Conservation (phyloP, 2,113 vertebrate genomes). For the Geococcyx californianus region DNA sequence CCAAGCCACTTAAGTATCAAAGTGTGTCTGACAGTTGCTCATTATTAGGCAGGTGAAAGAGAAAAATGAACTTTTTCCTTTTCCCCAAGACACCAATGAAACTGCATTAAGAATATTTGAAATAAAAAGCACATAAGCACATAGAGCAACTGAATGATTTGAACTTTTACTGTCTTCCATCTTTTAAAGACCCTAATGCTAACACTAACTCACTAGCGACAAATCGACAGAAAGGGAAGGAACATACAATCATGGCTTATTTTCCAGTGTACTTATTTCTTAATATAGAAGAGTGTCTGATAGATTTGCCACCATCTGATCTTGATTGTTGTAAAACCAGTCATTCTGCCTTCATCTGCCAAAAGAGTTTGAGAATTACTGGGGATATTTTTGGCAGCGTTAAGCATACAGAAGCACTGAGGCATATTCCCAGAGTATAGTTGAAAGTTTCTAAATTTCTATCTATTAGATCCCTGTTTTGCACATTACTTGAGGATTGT, state of each 20-base stretch:
- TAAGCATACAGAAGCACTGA: conserved; percentile 40
- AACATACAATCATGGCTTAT: conserved; percentile 36
- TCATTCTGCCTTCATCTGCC: conserved; percentile 64
- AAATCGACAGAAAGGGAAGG: background rate
- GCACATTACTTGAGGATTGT: background rate
- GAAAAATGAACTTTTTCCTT: background rate
- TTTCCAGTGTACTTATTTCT: conserved; percentile 38
- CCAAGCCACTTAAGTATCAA: background rate
- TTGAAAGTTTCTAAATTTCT: conserved; percentile 48
- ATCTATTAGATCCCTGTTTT: conserved; percentile 33
- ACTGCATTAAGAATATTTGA: background rate
- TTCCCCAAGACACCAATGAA: background rate
- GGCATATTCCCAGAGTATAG: conserved; percentile 45
- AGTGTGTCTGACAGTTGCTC: background rate
- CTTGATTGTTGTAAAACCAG: conserved; percentile 66
- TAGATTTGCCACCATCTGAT: conserved; percentile 66
- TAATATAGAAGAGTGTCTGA: conserved; percentile 52
- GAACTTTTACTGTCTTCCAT: conserved; percentile 28
- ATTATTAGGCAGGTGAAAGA: background rate
- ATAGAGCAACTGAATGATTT: background rate
- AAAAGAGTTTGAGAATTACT: conserved; percentile 53
- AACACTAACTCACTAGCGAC: conserved; percentile 10
- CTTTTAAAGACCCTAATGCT: background rate
- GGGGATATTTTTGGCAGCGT: conserved; percentile 56
- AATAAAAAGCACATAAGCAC: conserved; percentile 27